Conservation (phyloP, 2,113 vertebrate genomes). For the Chaetura pelagica region DNA sequence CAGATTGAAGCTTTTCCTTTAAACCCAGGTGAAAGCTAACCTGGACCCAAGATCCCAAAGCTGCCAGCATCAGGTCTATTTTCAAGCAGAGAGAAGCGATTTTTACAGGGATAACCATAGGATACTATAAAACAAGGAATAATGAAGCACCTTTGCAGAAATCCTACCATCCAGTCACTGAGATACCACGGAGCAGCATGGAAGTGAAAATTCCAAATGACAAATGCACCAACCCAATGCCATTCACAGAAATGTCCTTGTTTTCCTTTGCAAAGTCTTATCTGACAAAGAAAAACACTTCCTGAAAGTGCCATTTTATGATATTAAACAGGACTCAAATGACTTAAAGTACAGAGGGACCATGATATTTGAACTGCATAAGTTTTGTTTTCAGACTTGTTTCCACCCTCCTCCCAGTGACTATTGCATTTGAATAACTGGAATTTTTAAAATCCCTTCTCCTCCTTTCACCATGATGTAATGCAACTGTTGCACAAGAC, state of each 20-base stretch:
- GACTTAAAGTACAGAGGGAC: neutral
- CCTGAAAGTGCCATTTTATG: neutral
- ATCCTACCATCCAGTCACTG: neutral
- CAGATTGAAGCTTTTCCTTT: neutral
- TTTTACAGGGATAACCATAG: neutral
- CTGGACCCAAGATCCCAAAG: neutral
- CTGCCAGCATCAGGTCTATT: neutral
- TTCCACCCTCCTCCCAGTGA: neutral
- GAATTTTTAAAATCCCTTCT: constrained; percentile 56
- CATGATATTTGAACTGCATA: constrained; percentile 31
- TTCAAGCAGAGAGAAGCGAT: neutral
- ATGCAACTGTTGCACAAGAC: constrained; percentile 42
- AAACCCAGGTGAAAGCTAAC: neutral
- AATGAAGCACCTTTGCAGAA: neutral
- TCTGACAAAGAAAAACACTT: constrained; percentile 13
- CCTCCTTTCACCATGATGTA: constrained; percentile 46
- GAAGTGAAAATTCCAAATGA: neutral
- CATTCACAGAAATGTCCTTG: neutral
- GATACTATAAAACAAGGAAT: neutral
- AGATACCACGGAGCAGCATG: neutral
- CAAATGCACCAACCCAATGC: neutral
- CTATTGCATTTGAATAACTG: constrained; percentile 19
- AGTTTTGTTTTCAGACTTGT: neutral
- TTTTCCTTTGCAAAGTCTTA: neutral
- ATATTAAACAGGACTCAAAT: constrained; percentile 10